Conservation (phyloP, 2,888 invertebrate species). For the Netelia virgata region DNA sequence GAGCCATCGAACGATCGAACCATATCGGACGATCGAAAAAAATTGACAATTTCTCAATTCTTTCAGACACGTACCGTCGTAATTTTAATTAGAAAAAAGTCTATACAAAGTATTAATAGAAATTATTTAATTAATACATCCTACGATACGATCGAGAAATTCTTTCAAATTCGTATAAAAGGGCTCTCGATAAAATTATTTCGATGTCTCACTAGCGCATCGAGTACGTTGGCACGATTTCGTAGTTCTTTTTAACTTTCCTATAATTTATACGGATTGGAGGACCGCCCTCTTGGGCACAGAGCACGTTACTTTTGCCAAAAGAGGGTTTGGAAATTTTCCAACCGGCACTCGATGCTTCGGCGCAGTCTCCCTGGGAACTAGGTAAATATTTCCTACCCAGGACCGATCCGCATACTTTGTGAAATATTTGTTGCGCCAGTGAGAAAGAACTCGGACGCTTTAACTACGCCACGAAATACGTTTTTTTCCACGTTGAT, state of each 20-base stretch:
- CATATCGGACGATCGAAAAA: slow-evolving; percentile 1
- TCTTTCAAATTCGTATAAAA: not conserved
- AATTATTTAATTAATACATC: no score
- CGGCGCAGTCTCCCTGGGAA: slow-evolving; percentile 14
- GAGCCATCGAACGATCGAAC: slow-evolving; percentile 7
- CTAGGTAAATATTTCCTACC: slow-evolving; percentile 49
- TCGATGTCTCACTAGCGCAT: not conserved
- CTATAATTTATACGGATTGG: slow-evolving; percentile 36
- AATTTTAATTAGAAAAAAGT: no score
- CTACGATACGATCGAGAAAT: not conserved
- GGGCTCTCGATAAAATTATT: not conserved
- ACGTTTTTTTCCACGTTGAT: slow-evolving; percentile 7
- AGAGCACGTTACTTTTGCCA: slow-evolving; percentile 57
- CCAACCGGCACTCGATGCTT: slow-evolving; percentile 62
- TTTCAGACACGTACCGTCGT: no score
- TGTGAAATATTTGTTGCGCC: slow-evolving; percentile 46
- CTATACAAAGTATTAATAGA: no score
- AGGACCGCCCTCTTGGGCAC: slow-evolving; percentile 27
- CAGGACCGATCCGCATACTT: not conserved
- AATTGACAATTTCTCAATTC: no score
- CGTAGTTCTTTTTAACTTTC: slow-evolving; percentile 15
- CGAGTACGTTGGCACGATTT: slow-evolving; percentile 1
- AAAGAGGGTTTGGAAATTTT: slow-evolving; percentile 60
- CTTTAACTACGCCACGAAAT: not conserved
- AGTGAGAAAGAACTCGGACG: not conserved